Percentiles rank a stretch among this genome's conserved stretches.
Conservation (phyloP, 2,113 vertebrate genomes). For the Chrysochloris asiatica region DNA sequence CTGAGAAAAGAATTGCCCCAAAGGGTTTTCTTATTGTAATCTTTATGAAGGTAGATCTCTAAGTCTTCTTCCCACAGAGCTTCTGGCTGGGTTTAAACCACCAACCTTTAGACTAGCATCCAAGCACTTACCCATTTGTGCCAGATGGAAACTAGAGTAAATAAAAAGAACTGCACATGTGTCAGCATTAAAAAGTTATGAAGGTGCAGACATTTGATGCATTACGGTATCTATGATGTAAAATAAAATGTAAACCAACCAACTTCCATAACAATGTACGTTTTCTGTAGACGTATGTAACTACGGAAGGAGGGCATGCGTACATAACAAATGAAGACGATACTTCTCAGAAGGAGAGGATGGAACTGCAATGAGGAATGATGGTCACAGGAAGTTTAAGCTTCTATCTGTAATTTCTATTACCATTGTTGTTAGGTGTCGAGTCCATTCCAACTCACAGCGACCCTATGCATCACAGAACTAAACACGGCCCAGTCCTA, state of each 20-base stretch:
- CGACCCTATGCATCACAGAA: no score
- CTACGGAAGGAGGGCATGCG: neutral
- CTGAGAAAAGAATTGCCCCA: neutral
- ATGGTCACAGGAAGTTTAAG: neutral
- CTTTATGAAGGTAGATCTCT: neutral
- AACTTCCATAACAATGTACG: neutral
- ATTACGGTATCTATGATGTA: neutral
- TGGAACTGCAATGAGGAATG: neutral
- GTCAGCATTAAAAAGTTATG: neutral
- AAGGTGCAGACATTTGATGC: neutral
- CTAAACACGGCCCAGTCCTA: no score
- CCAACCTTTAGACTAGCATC: neutral
- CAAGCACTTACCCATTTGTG: neutral
- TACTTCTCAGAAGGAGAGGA: neutral
- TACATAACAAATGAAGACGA: neutral
- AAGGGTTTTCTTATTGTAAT: neutral
- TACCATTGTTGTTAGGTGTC: no score
- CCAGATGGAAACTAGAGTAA: neutral
- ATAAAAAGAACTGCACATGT: neutral
- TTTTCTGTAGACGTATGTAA: neutral
- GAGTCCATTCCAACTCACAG: no score
- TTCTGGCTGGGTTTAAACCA: neutral
- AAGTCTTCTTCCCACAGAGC: neutral
- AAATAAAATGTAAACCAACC: constrained; percentile 7
- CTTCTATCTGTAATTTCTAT: constrained; percentile 26